A percentile compares a stretch with the other conserved stretches of the same genome.
These are phyloP conservation scores for Sminthopsis crassicaudata DNA, from an alignment of 2,113 vertebrate genomes.

Conservation along the genomic window DNA sequence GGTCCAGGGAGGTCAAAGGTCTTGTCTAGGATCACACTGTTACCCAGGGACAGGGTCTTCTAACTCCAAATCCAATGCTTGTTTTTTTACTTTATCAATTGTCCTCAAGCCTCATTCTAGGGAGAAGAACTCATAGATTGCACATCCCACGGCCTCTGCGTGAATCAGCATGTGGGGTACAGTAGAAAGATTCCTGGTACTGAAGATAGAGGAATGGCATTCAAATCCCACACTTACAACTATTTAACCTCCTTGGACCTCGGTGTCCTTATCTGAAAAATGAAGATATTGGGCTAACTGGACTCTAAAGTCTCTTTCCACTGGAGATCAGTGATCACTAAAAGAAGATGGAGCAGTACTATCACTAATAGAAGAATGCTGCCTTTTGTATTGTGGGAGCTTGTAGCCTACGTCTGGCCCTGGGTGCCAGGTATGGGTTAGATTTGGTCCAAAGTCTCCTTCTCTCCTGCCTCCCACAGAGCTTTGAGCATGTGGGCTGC, in stretches of 20 bases:
- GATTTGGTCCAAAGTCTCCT: not conserved
- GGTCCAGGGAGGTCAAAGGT: not conserved
- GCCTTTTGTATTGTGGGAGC: not conserved
- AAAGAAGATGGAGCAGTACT: not conserved
- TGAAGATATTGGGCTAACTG: not conserved
- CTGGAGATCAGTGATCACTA: not conserved
- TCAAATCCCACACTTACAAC: not conserved
- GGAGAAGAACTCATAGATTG: not conserved
- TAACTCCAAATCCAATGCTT: not conserved
- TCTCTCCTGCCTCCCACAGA: not conserved
- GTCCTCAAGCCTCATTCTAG: not conserved
- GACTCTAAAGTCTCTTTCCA: not conserved
- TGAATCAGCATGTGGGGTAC: not conserved
- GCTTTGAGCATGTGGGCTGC: not conserved
- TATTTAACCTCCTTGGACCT: not conserved
- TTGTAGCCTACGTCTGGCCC: not conserved
- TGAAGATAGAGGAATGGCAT: not conserved
- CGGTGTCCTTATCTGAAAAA: not conserved
- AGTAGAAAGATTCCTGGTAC: not conserved
- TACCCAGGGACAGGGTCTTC: not conserved
- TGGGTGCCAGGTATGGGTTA: not conserved
- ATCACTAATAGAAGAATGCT: not conserved
- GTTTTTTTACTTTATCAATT: not conserved
- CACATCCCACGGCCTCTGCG: not conserved
- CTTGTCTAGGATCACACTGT: not conserved